Percentiles rank a stretch among this genome's conserved stretches.
Evolutionary conservation across 2,888 invertebrate species (phyloP).

Genomic region (Catocala nupta): DNA sequence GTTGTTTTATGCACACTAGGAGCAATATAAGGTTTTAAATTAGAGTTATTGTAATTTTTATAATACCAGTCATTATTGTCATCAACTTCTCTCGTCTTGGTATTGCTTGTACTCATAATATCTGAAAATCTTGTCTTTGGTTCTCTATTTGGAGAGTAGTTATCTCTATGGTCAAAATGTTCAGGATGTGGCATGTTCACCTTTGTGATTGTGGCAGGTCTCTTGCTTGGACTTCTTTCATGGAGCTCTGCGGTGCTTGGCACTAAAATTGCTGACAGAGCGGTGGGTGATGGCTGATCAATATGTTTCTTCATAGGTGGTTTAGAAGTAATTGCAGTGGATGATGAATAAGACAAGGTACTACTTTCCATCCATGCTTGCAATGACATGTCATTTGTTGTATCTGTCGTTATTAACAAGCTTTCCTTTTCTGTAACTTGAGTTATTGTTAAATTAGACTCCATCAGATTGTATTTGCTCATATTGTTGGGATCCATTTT

Average conservation of each 20-base stretch:
- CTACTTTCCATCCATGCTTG: conserved; percentile 79
- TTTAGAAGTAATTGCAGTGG: conserved; percentile 64
- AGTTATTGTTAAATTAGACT: conserved; percentile 79
- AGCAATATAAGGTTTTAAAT: conserved; percentile 81
- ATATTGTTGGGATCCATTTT: conserved; percentile 73
- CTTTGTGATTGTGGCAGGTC: conserved; percentile 82
- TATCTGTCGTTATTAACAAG: conserved; percentile 80
- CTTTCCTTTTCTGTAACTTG: conserved; percentile 81
- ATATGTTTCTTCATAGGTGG: conserved; percentile 71
- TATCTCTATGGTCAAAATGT: conserved; percentile 68
- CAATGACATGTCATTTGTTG: conserved; percentile 78
- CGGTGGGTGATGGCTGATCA: conserved; percentile 76
- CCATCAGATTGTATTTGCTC: conserved; percentile 80
- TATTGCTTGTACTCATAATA: conserved; percentile 70
- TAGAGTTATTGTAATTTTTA: conserved; percentile 92
- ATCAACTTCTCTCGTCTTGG: conserved; percentile 80
- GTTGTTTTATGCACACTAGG: conserved; percentile 68
- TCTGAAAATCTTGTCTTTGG: conserved; percentile 79
- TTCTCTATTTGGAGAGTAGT: conserved; percentile 77
- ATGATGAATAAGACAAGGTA: conserved; percentile 65
- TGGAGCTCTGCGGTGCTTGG: conserved; percentile 83
- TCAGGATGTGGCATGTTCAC: conserved; percentile 76
- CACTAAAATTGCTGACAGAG: conserved; percentile 88
- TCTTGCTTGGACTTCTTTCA: conserved; percentile 67
- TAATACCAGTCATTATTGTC: conserved; percentile 94